Percentiles rank a stretch among this genome's conserved stretches.
Conservation (phyloP, 30 jellyfish, hydroid and myxozoan species). For the Euphysa ruthae region DNA sequence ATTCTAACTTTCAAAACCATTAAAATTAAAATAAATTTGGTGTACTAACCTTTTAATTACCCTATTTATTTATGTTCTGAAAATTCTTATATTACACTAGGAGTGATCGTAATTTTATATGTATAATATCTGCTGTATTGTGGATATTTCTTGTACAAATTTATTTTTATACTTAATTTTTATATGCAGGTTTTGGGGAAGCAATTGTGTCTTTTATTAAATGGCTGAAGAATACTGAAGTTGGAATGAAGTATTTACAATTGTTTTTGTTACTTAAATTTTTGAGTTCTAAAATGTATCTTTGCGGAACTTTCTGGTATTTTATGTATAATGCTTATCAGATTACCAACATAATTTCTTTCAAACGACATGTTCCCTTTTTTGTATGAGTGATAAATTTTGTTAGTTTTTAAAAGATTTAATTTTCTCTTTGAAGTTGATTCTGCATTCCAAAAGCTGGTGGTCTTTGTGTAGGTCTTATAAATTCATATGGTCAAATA, state of each 20-base stretch:
- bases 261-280: background rate
- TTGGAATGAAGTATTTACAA: constrained; percentile 50
- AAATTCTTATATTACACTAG: too few relatives aligned
- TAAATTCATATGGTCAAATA: too few relatives aligned
- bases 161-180: background rate
- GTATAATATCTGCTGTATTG: too few relatives aligned
- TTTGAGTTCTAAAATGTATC: background rate
- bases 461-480: too few relatives aligned
- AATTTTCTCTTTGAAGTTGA: too few relatives aligned
- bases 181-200: constrained; percentile 47
- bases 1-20: too few relatives aligned
- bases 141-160: too few relatives aligned
- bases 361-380: background rate
- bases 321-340: background rate
- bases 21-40: too few relatives aligned
- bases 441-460: too few relatives aligned
- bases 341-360: background rate
- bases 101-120: too few relatives aligned
- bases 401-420: background rate
- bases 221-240: constrained; percentile 56
- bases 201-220: constrained; percentile 55
- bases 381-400: background rate
- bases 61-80: too few relatives aligned
- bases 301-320: background rate
- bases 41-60: too few relatives aligned